Evolutionary conservation across 1,140 invertebrate genomes (phyloP), one percentile per base, ranked within the genome.

Genomic region (Musca vetustissima): DNA sequence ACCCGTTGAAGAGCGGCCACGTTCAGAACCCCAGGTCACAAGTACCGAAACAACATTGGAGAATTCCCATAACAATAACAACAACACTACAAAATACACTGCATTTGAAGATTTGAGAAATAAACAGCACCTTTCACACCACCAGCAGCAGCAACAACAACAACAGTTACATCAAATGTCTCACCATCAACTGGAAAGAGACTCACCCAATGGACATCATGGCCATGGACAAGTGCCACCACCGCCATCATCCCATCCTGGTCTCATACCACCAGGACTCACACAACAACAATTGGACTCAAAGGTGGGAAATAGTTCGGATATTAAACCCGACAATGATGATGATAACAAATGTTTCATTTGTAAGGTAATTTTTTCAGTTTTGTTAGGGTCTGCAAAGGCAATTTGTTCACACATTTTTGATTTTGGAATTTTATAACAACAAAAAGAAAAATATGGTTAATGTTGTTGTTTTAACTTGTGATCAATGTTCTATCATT

Each of bases 281-380:
- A 80, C 76, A 71, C 78, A 81, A 13, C 36, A 43, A 43, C 78
- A 81, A 79, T 74, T 80, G 78, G 79, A 81, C 79, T 70, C 79
- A 81, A 81, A 81, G 79, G 79, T 81, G 79, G 79, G 79, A 72
- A 78, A 80, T 74, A 80, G 78, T 81, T 81, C 78, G 75, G 78
- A 70, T 32, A 70, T 80, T 73, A 80, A 81, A 77, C 76, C 80
- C 74, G 80, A 82, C 77, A 61, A 43, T 36, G 80, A 81, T 24
- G 80, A 81, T 72, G 79, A 83, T 76, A 80, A 83, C 76, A 83
- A 83, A 74, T 83, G 81, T 80, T 83, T 82, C 76, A 83, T 83
- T 80, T 83, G 81, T 83, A 83, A 83, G 81, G 81, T 83, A 79
- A 81, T 75, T 79, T 74, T 70, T 67, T 67, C 15, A 36, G 66